Percentiles rank a stretch among this genome's conserved stretches.
phyloP scores from a whole-genome alignment of 2,888 invertebrate species.

The Arctia plantaginis region DNA sequence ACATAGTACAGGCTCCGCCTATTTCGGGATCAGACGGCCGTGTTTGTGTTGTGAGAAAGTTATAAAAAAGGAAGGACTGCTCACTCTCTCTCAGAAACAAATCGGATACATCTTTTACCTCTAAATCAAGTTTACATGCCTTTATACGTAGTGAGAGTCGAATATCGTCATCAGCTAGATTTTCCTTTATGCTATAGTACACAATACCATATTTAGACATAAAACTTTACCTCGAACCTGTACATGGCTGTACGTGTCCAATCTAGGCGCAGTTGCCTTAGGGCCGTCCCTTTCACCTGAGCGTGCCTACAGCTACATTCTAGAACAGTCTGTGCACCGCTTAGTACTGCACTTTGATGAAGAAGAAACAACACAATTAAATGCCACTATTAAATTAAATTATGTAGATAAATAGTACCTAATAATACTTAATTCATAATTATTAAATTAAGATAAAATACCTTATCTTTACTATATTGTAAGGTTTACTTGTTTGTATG shows the following conservation, averaged over 20 bases:
- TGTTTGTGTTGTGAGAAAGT: background rate
- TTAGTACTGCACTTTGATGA: background rate
- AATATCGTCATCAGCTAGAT: background rate
- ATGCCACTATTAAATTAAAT: background rate
- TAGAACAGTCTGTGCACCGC: constrained; percentile 38
- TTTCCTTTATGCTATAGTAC: background rate
- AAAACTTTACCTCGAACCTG: constrained; percentile 18
- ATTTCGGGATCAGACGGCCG: no score
- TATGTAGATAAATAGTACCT: no score
- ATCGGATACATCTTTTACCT: background rate
- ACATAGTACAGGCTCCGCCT: no score
- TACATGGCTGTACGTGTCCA: constrained; percentile 41
- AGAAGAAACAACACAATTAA: background rate
- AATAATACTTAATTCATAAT: no score
- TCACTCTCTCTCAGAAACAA: background rate
- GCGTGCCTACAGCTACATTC: constrained; percentile 54
- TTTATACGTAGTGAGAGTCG: background rate
- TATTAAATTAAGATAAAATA: no score
- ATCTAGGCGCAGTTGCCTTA: constrained; percentile 39
- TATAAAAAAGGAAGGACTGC: background rate
- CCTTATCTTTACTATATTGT: no score
- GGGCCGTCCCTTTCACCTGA: constrained; percentile 77
- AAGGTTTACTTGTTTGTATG: no score
- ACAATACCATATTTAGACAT: background rate
- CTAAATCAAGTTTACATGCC: background rate